A percentile compares a stretch with the other conserved stretches of the same genome.
Conservation (phyloP, 2,113 vertebrate species). For the Microcebus lehilahytsara region DNA sequence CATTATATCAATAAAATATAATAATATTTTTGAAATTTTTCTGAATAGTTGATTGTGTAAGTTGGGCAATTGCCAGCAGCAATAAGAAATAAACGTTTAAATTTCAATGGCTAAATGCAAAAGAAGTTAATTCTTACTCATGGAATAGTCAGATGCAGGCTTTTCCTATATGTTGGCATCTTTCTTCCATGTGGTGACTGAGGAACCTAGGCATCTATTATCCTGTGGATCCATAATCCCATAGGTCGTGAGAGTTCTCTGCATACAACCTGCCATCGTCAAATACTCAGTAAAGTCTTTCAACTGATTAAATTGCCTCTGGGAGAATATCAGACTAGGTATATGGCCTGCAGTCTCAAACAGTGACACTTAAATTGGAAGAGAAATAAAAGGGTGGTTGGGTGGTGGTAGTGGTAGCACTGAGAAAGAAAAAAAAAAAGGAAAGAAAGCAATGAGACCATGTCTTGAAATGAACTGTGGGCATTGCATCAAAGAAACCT, state of each 20-base stretch:
- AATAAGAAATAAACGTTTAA: background rate
- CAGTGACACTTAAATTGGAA: background rate
- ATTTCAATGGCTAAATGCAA: background rate
- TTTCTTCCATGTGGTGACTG: background rate
- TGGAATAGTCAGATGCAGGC: background rate
- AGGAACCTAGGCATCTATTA: background rate
- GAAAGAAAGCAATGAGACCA: background rate
- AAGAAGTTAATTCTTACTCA: background rate
- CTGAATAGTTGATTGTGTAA: background rate
- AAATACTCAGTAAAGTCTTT: background rate
- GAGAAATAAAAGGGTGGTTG: background rate
- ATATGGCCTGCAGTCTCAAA: background rate
- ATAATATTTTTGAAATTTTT: constrained; percentile 17
- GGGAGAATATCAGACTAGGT: background rate
- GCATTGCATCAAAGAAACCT: background rate
- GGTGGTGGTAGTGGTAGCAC: background rate
- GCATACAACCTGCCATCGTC: background rate
- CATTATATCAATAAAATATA: background rate
- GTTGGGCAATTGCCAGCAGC: background rate
- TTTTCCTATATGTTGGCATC: background rate
- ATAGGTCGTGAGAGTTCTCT: background rate
- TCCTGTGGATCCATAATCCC: background rate
- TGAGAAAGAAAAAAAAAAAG: background rate
- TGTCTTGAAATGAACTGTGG: background rate
- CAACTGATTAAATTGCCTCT: background rate